Evolutionary conservation across 1,140 invertebrate genomes (phyloP).

Genomic region (Muscidifurax raptorellus): DNA sequence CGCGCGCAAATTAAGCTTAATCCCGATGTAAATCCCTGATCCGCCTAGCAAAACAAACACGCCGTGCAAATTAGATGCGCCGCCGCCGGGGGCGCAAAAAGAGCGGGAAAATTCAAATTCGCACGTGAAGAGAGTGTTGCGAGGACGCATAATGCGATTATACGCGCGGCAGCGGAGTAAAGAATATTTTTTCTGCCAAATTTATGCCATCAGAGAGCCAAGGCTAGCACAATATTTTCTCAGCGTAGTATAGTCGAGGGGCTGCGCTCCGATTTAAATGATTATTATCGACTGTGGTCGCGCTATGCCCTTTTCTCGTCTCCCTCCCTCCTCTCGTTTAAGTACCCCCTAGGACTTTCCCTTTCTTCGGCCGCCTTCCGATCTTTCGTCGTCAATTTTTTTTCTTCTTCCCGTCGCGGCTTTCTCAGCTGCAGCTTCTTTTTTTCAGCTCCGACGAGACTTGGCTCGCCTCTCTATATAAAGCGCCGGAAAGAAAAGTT

Average conservation of each 20-base stretch:
- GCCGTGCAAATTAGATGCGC: conserved; percentile 40
- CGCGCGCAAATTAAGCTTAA: conserved; percentile 45
- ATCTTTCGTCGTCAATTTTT: neutral
- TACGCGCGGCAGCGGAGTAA: conserved; percentile 56
- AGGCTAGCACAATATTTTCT: conserved; percentile 63
- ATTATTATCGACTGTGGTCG: conserved; percentile 20
- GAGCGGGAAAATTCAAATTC: conserved; percentile 38
- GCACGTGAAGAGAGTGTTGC: neutral
- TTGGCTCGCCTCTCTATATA: neutral
- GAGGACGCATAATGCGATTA: conserved; percentile 38
- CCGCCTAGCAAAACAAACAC: conserved; percentile 48
- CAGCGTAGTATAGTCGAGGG: conserved; percentile 24
- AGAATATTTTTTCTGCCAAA: conserved; percentile 63
- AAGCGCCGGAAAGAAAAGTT: conserved; percentile 40
- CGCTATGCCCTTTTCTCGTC: neutral
- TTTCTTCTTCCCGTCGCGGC: neutral
- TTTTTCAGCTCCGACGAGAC: conserved; percentile 1
- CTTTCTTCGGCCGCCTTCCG: conserved; percentile 24
- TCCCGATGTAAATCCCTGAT: conserved; percentile 51
- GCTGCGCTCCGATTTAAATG: conserved; percentile 13
- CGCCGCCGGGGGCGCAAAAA: neutral
- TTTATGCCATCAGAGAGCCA: conserved; percentile 62
- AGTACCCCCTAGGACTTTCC: conserved; percentile 34
- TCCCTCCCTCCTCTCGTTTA: conserved; percentile 3
- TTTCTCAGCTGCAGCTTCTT: neutral